These are phyloP conservation scores for Aleadryas rufinucha DNA, from an alignment of 2,113 vertebrate species.

Conservation along the genomic window DNA sequence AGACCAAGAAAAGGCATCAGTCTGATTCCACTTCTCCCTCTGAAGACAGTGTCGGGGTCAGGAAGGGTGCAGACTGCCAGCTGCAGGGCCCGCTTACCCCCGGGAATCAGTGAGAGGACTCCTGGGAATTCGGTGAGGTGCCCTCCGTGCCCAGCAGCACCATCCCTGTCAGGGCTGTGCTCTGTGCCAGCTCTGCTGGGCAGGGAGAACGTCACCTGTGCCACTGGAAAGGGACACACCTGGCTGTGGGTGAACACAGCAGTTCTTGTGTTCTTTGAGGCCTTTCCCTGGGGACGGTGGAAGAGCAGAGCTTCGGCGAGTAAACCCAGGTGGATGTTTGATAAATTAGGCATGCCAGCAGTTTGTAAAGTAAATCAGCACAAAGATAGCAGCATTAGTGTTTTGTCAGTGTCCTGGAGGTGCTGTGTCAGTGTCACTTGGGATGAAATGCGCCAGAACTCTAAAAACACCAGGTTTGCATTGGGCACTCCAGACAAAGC, in stretches of 20 bases:
- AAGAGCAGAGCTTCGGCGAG: not conserved
- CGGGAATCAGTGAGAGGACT: not conserved
- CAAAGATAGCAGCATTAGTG: not conserved
- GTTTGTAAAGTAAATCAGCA: not conserved
- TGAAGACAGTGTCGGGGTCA: rapidly evolving
- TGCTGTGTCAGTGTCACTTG: rapidly evolving
- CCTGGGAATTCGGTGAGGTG: not conserved
- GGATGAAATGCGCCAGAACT: not conserved
- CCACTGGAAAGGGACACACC: not conserved
- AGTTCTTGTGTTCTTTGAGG: not conserved
- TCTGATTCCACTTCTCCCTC: not conserved
- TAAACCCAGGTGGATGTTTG: not conserved
- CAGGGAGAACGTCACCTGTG: not conserved
- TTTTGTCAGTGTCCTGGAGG: not conserved
- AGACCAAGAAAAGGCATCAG: too few species aligned
- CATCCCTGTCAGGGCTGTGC: not conserved
- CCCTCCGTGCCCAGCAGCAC: not conserved
- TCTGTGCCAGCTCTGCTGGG: not conserved
- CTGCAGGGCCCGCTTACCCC: not conserved
- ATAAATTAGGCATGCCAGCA: not conserved
- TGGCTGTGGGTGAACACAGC: not conserved
- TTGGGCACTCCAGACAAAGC: not conserved
- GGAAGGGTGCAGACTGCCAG: not conserved
- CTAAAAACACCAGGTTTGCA: not conserved
- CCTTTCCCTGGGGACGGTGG: not conserved